Percentiles rank a stretch among this genome's conserved stretches.
phyloP scores from a whole-genome alignment of 2,113 vertebrate species.

The Carassius gibelio region DNA sequence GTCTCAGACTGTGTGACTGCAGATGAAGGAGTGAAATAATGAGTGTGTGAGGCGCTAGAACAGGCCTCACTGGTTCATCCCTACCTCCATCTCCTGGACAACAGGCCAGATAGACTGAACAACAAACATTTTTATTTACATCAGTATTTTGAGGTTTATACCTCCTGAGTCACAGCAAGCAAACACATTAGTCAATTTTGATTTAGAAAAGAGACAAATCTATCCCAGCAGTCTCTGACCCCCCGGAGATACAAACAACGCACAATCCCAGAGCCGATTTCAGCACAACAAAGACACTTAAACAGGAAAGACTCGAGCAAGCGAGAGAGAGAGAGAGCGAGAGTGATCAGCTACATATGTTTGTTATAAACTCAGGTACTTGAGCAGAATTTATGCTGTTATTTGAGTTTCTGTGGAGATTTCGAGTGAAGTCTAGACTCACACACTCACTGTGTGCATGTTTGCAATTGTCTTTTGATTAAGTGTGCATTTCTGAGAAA shows the following conservation, averaged over 20 bases:
- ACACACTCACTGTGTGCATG: neutral
- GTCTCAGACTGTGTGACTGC: no score
- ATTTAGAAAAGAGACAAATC: constrained; percentile 3
- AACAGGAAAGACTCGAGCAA: neutral
- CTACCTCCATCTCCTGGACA: neutral
- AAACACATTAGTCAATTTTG: neutral
- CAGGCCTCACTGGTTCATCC: no score
- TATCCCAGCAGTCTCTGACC: neutral
- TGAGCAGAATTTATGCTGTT: constrained; percentile 1
- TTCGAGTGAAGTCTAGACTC: neutral
- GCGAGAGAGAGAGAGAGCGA: neutral
- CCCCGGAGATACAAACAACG: neutral
- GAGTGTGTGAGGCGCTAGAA: no score
- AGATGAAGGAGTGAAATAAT: no score
- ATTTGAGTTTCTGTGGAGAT: constrained; percentile 24
- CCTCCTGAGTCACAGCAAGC: neutral
- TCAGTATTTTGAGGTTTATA: neutral
- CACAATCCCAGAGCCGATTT: neutral
- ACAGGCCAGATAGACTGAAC: neutral
- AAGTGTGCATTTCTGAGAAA: constrained; percentile 24
- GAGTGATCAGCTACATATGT: neutral
- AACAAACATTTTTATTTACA: neutral
- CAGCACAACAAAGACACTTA: neutral
- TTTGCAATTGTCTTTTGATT: constrained; percentile 11
- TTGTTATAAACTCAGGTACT: constrained; percentile 22